Evolutionary conservation across 2,113 vertebrate species (phyloP), one percentile per base, ranked within the genome.

Genomic region (Lophochroa leadbeateri): DNA sequence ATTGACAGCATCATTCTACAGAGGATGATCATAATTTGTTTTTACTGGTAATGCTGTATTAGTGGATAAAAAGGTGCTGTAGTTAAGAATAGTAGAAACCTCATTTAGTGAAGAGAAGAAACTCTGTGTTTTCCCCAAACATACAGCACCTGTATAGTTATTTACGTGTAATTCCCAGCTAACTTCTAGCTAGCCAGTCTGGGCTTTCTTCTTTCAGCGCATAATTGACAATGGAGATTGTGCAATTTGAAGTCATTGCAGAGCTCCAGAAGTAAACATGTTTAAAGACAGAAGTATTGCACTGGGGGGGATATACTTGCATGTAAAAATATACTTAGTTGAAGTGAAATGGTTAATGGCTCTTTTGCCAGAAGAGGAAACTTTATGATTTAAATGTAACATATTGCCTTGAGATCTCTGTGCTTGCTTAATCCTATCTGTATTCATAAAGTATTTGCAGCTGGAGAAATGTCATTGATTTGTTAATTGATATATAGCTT

Each of bases 401-500:
- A 44, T 67, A 67, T 94, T 97, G 67, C 82, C 52, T 46, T 86
- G 49, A 92, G 71, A 33, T 94, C 85, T 88, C 58, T 63, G 19
- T 63, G 76, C 64, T 91, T 93, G 87, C 86, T 79, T 94, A 95
- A 77, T 91, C 72, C 70, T 96, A 72, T 87, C 86, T 83, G 33
- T 94, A 92, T 96, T 82, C 88, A 55, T 91, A 77, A 94, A 81
- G 41, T 94, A 95, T 85, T 87, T 88, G 86, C 86, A 96, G 86
- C 77, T 85, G 71, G 69, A 88, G 67, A 83, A 37, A 64, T 82
- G 43, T 78, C 78, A 41, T 97, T 63, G 93, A 96, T 92, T 97
- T 76, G 67, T 90, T 98, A 96, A 97, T 97, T 96, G 93, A 96
- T 94, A 52, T 57, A 76, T 88, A 72, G 95, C 90, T 94, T 96